Evolutionary conservation across 2,797 vertebrate species (phyloP), one percentile per base, ranked within the genome.

Genomic region (Smutsia gigantea): DNA sequence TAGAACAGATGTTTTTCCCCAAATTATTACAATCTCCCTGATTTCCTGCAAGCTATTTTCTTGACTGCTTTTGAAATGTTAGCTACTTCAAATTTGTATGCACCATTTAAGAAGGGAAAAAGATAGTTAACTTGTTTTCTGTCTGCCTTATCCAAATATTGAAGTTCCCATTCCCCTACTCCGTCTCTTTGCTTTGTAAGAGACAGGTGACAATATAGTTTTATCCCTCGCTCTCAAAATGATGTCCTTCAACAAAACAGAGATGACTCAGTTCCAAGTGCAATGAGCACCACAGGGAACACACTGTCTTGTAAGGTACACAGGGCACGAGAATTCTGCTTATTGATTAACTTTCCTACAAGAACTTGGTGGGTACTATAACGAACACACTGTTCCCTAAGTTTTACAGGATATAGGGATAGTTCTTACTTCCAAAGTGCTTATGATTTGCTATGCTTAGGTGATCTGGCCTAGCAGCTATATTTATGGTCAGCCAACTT

Each of bases 1-100:
- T 71, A 90, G 42, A 98, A 93, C 57, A 97, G 61, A 87, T 97
- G 34, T n/a, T 98, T 97, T 89, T 10, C 13, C 93, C 19, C 11
- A 74, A 97, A 96, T 96, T 96, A 92, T 89, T 96, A 95, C 19
- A 96, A 93, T 92, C 83, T 39, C 42, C 15, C 49, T 93, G 63
- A 51, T 96, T 96, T 93, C 84, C 13, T 55, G 27, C 7, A 85
- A 94, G 64, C 74, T 66, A 75, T 92, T 97, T 88, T 87, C 95
- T 96, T 96, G 68, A 93, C 64, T 77, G 51, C 13, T 87, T 96
- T 89, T 92, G n/a, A 74, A 88, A 74, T 46, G 39, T 71, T 84
- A 94, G 64, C 55, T 77, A 82, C 46, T 87, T 96, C 34, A 83
- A 93, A 89, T 15, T 90, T 77, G 27, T 8, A 42, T 49, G 63